A percentile compares a stretch with the other conserved stretches of the same genome.
These are phyloP conservation scores for Rotaria sp. DNA, from an alignment of 2,888 invertebrate genomes.

Conservation along the genomic window DNA sequence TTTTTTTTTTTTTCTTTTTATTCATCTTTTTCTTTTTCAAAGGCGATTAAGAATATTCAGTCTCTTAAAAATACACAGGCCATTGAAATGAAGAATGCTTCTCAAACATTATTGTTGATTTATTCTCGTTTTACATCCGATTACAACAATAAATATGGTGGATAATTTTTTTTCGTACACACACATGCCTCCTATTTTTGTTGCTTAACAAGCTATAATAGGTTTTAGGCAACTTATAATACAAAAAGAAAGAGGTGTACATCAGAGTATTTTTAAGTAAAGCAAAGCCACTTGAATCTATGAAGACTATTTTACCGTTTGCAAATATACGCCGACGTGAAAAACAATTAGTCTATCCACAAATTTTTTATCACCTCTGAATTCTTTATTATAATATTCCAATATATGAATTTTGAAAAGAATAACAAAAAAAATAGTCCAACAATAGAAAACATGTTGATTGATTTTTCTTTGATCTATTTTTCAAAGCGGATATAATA, in stretches of 20 bases:
- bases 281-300: neutral
- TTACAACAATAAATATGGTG: neutral
- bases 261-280: neutral
- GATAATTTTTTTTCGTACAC: neutral
- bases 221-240: neutral
- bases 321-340: neutral
- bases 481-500: neutral
- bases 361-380: neutral
- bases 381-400: neutral
- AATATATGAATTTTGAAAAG: too few relatives aligned
- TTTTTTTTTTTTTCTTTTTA: neutral
- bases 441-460: neutral
- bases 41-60: neutral
- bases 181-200: neutral
- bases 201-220: neutral
- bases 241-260: neutral
- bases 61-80: neutral
- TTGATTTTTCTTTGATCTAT: neutral
- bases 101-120: neutral
- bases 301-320: neutral
- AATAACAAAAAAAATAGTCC: too few relatives aligned
- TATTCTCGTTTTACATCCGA: neutral
- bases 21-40: neutral
- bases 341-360: neutral
- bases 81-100: neutral